Evolutionary conservation across 2,888 invertebrate genomes (phyloP).

Genomic region (Mythimna vitellina): DNA sequence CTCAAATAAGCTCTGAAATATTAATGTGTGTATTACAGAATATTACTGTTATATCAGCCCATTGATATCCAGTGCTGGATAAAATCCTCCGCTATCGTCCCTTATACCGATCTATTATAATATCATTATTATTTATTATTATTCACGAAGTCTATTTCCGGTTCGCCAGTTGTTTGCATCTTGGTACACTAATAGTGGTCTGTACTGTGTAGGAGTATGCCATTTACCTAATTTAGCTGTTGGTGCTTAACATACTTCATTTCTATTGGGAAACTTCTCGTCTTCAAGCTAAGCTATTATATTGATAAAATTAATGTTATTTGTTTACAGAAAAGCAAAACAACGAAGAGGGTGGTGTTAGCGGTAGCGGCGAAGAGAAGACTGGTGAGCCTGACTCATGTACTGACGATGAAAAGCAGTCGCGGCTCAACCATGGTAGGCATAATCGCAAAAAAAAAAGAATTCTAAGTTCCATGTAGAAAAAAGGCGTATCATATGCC

Average conservation of each 20-base stretch:
- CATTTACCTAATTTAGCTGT: too few relatives aligned
- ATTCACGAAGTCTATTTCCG: not conserved
- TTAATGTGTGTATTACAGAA: too few relatives aligned
- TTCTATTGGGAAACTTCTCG: not conserved
- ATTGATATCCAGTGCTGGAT: not conserved
- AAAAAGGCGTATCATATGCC: not conserved
- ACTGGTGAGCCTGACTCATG: slow-evolving; percentile 77
- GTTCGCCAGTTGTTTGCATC: not conserved
- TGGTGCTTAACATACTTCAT: too few relatives aligned
- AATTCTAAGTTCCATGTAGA: not conserved
- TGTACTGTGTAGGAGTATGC: too few relatives aligned
- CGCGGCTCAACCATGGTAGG: slow-evolving; percentile 84
- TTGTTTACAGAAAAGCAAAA: slow-evolving; percentile 78
- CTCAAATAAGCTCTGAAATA: too few relatives aligned
- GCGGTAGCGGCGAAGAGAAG: slow-evolving; percentile 82
- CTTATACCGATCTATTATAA: not conserved
- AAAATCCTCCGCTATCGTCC: not conserved
- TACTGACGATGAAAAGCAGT: slow-evolving; percentile 87
- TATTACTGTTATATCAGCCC: too few relatives aligned
- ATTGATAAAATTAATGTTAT: slow-evolving; percentile 25
- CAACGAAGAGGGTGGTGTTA: slow-evolving; percentile 77
- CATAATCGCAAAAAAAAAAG: slow-evolving; percentile 15
- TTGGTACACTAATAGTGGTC: not conserved
- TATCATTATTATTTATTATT: too few relatives aligned
- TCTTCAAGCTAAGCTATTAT: slow-evolving; percentile 2